These are phyloP conservation scores for Aphaenogaster rudis DNA, from an alignment of 1,140 invertebrate genomes.

Conservation along the genomic window DNA sequence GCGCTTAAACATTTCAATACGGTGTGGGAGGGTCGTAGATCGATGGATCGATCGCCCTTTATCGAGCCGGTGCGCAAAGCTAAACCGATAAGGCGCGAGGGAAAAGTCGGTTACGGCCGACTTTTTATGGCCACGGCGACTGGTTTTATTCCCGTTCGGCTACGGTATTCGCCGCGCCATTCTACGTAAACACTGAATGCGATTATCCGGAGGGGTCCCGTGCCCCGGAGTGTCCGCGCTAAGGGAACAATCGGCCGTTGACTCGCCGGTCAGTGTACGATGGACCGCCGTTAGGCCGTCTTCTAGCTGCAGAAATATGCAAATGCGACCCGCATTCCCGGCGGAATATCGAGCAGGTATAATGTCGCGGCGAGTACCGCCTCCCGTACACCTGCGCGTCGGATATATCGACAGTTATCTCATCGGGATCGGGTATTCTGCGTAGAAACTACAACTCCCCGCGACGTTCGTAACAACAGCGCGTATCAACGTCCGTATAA, in stretches of 20 bases:
- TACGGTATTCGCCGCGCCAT: conserved; percentile 3
- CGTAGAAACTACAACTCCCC: conserved; percentile 15
- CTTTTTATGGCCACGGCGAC: conserved; percentile 36
- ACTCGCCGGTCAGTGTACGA: conserved; percentile 20
- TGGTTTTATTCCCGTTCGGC: conserved; percentile 38
- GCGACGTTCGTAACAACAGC: conserved; percentile 37
- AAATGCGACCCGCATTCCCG: conserved; percentile 42
- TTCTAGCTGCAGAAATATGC: conserved; percentile 50
- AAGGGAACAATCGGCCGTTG: conserved; percentile 26
- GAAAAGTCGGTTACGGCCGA: conserved; percentile 46
- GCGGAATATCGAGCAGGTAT: conserved; percentile 54
- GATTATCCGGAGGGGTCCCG: conserved; percentile 21
- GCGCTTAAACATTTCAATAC: conserved; percentile 56
- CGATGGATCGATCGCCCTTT: conserved; percentile 58
- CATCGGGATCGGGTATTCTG: conserved; percentile 23
- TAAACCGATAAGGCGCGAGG: conserved; percentile 41
- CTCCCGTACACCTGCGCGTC: conserved; percentile 35
- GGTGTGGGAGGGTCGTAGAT: neutral
- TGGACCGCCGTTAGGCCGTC: neutral
- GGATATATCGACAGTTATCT: conserved; percentile 62
- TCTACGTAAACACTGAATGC: conserved; percentile 46
- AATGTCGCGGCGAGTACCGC: conserved; percentile 8
- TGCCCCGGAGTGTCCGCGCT: neutral
- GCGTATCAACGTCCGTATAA: conserved; percentile 36
- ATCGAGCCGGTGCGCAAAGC: conserved; percentile 15